These are phyloP conservation scores for Stegostoma tigrinum DNA, from an alignment of 2,113 vertebrate genomes.

Conservation along the genomic window DNA sequence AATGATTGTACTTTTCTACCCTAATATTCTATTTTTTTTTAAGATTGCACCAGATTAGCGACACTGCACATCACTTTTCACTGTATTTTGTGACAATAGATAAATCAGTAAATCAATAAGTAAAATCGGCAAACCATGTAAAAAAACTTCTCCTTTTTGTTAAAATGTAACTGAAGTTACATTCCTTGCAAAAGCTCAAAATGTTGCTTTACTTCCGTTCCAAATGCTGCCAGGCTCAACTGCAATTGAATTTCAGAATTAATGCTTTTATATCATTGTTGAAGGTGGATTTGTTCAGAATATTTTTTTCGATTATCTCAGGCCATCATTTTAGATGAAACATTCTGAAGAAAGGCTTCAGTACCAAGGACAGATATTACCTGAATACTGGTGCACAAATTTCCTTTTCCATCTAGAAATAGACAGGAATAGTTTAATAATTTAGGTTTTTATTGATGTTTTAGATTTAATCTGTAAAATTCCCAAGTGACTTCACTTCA, in stretches of 20 bases:
- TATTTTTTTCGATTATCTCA: background rate
- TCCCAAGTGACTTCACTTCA: background rate
- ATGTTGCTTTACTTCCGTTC: background rate
- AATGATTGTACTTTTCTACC: no score
- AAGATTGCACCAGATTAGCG: no score
- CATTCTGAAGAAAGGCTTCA: background rate
- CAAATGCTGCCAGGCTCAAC: background rate
- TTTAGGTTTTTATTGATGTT: conserved; percentile 18
- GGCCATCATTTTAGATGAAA: background rate
- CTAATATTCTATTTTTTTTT: no score
- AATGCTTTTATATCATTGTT: background rate
- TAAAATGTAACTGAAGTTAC: background rate
- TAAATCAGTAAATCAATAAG: no score
- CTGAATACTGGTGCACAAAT: background rate
- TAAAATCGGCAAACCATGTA: no score
- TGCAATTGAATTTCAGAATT: conserved; percentile 12
- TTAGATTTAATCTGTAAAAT: conserved; percentile 24
- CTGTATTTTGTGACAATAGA: no score
- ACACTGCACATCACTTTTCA: no score
- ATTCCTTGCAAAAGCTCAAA: background rate
- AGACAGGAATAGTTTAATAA: background rate
- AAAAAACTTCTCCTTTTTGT: background rate
- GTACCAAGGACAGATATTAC: background rate
- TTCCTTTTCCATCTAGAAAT: background rate
- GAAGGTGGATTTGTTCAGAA: background rate